Evolutionary conservation across 2,113 vertebrate species (phyloP), one percentile per base, ranked within the genome.

Genomic region (Peromyscus californicus): DNA sequence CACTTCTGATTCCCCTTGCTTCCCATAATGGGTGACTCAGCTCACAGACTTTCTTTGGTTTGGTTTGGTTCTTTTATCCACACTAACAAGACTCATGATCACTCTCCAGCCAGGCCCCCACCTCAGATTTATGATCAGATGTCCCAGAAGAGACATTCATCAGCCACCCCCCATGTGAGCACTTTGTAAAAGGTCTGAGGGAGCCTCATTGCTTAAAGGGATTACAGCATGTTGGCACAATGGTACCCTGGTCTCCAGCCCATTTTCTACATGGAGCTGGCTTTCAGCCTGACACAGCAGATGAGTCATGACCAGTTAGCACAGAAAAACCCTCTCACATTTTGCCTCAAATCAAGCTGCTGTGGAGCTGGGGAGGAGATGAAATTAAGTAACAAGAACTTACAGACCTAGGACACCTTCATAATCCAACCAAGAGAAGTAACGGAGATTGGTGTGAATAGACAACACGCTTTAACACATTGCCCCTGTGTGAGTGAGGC

Each of bases 141-240:
- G 26, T 92, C 45, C 90, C 65, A 82, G 4, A 83, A 88, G 22
- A 76, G 10, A 72, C 33, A 2, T 26, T 86, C 48, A 15, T 13
- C 33, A 39, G 54, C 45, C 82, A 57, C 3, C 26, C 5, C 11
- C 26, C 31, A 67, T 33, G 39, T 0, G 33, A 45, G 39, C 0
- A 2, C 12, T 51, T 22, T 76, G 15, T 11, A 51, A 70, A 39
- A 42, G 51, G 87, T 48, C 54, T 0, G 13, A 26, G 67, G 57
- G 24, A 16, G 31, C 33, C 83, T 19, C 5, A 2, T 2, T 11
- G n/a, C 57, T 29, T 16, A 48, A 39, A n/a, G n/a, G 89, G 59
- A 45, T 0, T 29, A 59, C 21, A 80, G 22, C 10, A 2, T 1
- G 15, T 36, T 1, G 10, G 51, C 42, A 0, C n/a, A 59, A 42